phyloP scores from a whole-genome alignment of 2,797 vertebrate genomes.

The Myoxocephalus aenaeus region DNA sequence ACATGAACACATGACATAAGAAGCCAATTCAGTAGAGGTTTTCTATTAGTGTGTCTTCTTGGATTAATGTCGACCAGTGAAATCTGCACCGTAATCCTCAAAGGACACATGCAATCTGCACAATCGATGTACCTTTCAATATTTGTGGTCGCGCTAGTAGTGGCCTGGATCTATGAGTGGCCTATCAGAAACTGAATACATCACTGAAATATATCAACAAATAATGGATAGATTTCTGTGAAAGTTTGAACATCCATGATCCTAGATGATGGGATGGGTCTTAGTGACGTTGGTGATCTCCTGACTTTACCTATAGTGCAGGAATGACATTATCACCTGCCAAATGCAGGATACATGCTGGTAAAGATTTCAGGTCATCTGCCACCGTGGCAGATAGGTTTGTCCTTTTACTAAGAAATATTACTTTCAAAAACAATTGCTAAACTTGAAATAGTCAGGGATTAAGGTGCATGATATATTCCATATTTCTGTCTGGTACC shows the following conservation, averaged over 20 bases:
- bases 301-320: background rate
- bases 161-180: background rate
- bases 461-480: background rate
- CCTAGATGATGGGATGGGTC: background rate
- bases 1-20: slow-evolving; percentile 13
- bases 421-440: background rate
- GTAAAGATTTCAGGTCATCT: background rate
- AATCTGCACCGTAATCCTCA: slow-evolving; percentile 27
- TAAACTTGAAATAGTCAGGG: background rate
- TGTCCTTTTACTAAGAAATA: background rate
- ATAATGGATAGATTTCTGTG: background rate
- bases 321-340: background rate
- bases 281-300: background rate
- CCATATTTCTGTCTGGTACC: background rate
- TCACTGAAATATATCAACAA: slow-evolving; percentile 6
- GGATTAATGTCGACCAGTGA: slow-evolving; percentile 20
- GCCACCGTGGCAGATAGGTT: background rate
- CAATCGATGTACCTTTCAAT: slow-evolving; percentile 10
- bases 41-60: slow-evolving; percentile 21
- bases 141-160: too few relatives aligned
- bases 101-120: slow-evolving; percentile 2
- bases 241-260: background rate
- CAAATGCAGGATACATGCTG: background rate
- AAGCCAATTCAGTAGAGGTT: slow-evolving; percentile 18
- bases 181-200: background rate